phyloP scores from a whole-genome alignment of 2,113 vertebrate genomes.

The Rostratula benghalensis region DNA sequence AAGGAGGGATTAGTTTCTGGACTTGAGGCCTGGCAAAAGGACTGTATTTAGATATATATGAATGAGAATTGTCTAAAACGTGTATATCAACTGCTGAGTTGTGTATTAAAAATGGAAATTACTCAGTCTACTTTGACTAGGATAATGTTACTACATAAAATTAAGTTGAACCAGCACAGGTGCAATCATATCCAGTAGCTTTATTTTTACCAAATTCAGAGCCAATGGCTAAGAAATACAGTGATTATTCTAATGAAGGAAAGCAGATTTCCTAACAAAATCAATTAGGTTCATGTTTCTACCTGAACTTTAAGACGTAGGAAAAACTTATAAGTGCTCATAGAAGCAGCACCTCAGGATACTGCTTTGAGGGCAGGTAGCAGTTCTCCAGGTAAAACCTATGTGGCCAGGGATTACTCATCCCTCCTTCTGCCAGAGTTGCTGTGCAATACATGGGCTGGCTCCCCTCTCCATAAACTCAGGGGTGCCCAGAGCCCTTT shows the following conservation, averaged over 20 bases:
- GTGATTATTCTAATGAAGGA: not conserved
- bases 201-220: not conserved
- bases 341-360: not conserved
- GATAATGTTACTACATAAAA: not conserved
- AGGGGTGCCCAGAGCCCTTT: not conserved
- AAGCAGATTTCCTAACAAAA: not conserved
- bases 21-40: not conserved
- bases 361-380: not conserved
- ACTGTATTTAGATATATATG: not conserved
- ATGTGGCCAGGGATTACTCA: not conserved
- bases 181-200: not conserved
- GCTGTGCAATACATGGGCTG: not conserved
- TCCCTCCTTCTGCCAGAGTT: not conserved
- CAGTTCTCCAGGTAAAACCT: not conserved
- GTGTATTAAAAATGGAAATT: not conserved
- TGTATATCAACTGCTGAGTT: not conserved
- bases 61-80: not conserved
- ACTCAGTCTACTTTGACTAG: not conserved
- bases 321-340: not conserved
- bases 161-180: not conserved
- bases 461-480: not conserved
- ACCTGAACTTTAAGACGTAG: not conserved
- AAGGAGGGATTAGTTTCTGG: not conserved
- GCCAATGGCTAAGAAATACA: not conserved
- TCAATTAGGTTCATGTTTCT: not conserved